Evolutionary conservation across 2,888 invertebrate species (phyloP), one percentile per base, ranked within the genome.

Genomic region (Mesorhabditis spiculigera): DNA sequence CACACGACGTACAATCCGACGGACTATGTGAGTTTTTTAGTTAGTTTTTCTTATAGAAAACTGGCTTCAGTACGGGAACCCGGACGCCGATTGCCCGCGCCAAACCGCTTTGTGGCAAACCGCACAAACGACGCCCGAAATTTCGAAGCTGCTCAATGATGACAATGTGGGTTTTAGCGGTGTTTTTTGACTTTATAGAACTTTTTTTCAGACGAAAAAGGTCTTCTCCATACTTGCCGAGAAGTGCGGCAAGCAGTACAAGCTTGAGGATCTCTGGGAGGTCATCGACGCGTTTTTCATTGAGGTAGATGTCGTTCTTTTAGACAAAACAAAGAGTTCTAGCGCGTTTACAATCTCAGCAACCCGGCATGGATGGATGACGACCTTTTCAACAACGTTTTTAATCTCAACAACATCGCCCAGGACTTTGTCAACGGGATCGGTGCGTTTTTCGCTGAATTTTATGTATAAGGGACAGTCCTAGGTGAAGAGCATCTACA

Each of bases 261-360:
- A 76, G 63, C 71, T 73, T 5, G 75, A 72, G 41, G 74, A 74
- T 50, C 63, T 78, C 43, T 76, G 78, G 79, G 65, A 70, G 13
- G 58, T 79, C 13, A 68, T 67, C 43, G 73, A 74, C 50, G 72
- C 78, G 13, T 63, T 77, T 43, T 71, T 72, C 45, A 78, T 78
- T 41, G 77, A 78, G 70, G 76, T 73, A 50, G 58, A 50, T 50
- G 8, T 50, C n/a, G 58, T 13, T 13, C 1, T 13, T 50, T 50
- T 50, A 13, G 10, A 13, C 8, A 50, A 50, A n/a, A 13, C 58
- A 10, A 50, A 50, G 58, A 13, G 1, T 50, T 63, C 62, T 45
- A 75, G 58, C 8, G 58, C 8, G 58, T n/a, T n/a, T 50, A 50
- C 58, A 50, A 50, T n/a, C 8, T 50, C n/a, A 13, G 10, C 10